phyloP scores from a whole-genome alignment of 2,113 vertebrate genomes.

The Salvator merianae region DNA sequence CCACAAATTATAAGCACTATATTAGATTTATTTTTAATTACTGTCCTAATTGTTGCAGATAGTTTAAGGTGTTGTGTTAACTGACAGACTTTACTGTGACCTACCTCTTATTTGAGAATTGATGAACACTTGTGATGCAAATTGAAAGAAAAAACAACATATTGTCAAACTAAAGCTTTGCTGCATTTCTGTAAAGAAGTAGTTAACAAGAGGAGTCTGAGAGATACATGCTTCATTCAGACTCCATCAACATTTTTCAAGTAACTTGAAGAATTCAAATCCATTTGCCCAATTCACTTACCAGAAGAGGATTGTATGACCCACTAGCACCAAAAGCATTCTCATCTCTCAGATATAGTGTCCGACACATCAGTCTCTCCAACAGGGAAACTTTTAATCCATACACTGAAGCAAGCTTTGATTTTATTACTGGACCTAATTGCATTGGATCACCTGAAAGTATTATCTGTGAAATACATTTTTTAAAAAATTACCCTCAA shows the following conservation, averaged over 20 bases:
- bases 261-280: too few relatives aligned
- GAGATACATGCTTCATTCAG: not conserved
- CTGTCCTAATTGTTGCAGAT: too few relatives aligned
- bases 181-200: not conserved
- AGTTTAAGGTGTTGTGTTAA: too few relatives aligned
- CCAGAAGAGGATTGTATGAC: slow-evolving; percentile 91
- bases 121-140: too few relatives aligned
- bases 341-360: slow-evolving; percentile 81
- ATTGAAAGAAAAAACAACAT: too few relatives aligned
- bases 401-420: slow-evolving; percentile 80
- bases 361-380: slow-evolving; percentile 86
- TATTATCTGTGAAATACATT: slow-evolving; percentile 75
- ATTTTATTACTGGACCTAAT: slow-evolving; percentile 91
- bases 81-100: too few relatives aligned
- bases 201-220: not conserved
- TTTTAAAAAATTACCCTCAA: not conserved
- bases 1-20: too few relatives aligned
- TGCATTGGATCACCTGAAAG: slow-evolving; percentile 94
- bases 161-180: too few relatives aligned
- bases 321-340: slow-evolving; percentile 72
- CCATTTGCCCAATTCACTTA: slow-evolving; percentile 64
- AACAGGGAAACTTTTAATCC: slow-evolving; percentile 88
- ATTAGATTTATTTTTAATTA: too few relatives aligned
- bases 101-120: too few relatives aligned
- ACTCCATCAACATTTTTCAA: not conserved